Percentiles rank a stretch among this genome's conserved stretches.
phyloP scores from a whole-genome alignment of 92 coral and sea anemone genomes.

The Galaxea fascicularis region DNA sequence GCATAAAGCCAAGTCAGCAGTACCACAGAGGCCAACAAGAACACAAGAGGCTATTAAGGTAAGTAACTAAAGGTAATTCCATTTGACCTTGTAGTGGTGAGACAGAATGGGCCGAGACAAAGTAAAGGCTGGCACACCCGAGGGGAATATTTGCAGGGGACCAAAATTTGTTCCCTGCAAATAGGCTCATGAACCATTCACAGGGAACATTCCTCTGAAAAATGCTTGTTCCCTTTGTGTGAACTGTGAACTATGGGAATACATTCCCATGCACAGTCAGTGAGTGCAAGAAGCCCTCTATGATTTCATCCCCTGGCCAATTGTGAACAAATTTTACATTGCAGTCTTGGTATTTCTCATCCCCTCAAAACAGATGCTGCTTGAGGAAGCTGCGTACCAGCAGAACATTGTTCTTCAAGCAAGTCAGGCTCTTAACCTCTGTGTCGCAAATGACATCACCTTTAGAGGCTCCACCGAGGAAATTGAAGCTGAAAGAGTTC shows the following conservation, averaged over 20 bases:
- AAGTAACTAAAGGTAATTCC: neutral
- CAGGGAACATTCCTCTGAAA: neutral
- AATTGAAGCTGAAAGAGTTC: slow-evolving; percentile 93
- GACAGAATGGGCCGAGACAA: too few species aligned
- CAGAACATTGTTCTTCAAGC: slow-evolving; percentile 97
- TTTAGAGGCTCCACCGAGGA: slow-evolving; percentile 90
- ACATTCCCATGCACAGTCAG: too few species aligned
- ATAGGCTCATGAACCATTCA: neutral
- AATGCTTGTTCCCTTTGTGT: neutral
- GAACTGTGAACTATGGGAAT: too few species aligned
- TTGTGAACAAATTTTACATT: neutral
- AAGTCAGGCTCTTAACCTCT: slow-evolving; percentile 89
- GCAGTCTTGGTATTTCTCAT: neutral
- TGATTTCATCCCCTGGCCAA: too few species aligned
- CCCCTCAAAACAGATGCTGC: slow-evolving; percentile 59
- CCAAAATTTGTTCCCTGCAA: too few species aligned
- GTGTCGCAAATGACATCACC: slow-evolving; percentile 84
- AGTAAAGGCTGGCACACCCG: too few species aligned
- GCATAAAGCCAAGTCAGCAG: slow-evolving; percentile 50
- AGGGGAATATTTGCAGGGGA: too few species aligned
- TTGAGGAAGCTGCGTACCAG: slow-evolving; percentile 95
- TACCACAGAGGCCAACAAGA: slow-evolving; percentile 68
- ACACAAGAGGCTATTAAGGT: slow-evolving; percentile 77
- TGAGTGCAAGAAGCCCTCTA: too few species aligned
- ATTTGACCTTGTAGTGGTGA: neutral